Conservation (phyloP, 2,888 invertebrate species). For the Hypena proboscidalis region DNA sequence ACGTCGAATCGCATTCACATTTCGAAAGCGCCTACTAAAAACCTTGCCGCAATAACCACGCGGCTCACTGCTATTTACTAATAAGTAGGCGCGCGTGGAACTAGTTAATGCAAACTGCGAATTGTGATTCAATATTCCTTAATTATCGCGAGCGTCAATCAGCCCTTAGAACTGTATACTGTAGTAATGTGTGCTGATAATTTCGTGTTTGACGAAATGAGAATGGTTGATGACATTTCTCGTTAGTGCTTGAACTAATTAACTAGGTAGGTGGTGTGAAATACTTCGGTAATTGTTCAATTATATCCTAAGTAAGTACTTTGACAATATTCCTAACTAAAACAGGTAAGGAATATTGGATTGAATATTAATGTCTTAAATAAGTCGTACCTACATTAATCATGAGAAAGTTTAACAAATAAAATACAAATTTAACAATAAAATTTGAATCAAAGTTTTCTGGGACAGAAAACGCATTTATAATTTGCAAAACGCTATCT, state of each 20-base stretch:
- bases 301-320: too few species aligned
- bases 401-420: too few species aligned
- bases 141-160: constrained; percentile 13
- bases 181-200: neutral
- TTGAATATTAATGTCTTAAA: too few species aligned
- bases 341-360: too few species aligned
- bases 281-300: too few species aligned
- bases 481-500: constrained; percentile 44
- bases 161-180: constrained; percentile 12
- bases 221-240: too few species aligned
- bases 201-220: neutral
- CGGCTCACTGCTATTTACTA: constrained; percentile 22
- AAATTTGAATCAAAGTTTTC: neutral
- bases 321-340: too few species aligned
- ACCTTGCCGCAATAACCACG: constrained; percentile 26
- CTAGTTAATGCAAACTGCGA: constrained; percentile 19
- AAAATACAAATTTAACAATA: too few species aligned
- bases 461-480: constrained; percentile 27
- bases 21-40: constrained; percentile 33
- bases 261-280: too few species aligned
- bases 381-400: too few species aligned
- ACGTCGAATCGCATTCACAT: neutral
- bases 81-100: constrained; percentile 30
- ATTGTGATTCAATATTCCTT: constrained; percentile 19
- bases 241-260: too few species aligned